Evolutionary conservation across 2,888 invertebrate genomes (phyloP).

Genomic region (Cantharis rufa): DNA sequence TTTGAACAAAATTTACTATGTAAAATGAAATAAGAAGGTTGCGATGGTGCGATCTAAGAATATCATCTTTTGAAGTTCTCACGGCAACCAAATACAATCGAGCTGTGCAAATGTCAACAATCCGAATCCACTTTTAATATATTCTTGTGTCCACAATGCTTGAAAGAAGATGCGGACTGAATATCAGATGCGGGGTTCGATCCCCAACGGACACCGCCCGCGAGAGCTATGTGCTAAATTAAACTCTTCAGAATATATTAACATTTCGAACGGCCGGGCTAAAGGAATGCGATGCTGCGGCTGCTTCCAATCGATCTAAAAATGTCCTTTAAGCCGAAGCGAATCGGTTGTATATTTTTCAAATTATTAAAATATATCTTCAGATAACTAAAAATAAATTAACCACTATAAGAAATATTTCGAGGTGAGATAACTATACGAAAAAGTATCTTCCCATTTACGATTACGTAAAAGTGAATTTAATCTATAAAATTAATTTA

Average conservation of each 20-base stretch:
- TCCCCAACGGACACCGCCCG: slow-evolving; percentile 44
- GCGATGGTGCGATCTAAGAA: slow-evolving; percentile 10
- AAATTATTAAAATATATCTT: slow-evolving; percentile 16
- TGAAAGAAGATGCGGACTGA: slow-evolving; percentile 53
- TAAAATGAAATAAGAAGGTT: slow-evolving; percentile 10
- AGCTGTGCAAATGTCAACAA: slow-evolving; percentile 55
- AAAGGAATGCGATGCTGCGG: slow-evolving; percentile 40
- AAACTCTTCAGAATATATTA: slow-evolving; percentile 58
- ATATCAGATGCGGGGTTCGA: slow-evolving; percentile 50
- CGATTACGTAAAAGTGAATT: not conserved
- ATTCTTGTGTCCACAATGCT: slow-evolving; percentile 57
- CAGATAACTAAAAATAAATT: not conserved
- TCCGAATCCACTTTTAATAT: slow-evolving; percentile 57
- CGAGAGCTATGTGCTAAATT: slow-evolving; percentile 57
- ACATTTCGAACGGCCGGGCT: slow-evolving; percentile 53
- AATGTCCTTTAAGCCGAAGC: slow-evolving; percentile 38
- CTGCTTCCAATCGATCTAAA: slow-evolving; percentile 42
- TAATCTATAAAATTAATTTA: not conserved
- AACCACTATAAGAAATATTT: not conserved
- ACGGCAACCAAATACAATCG: slow-evolving; percentile 37
- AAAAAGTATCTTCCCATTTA: not conserved
- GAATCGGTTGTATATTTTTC: slow-evolving; percentile 21
- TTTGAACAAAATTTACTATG: not conserved
- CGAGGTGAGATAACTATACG: not conserved
- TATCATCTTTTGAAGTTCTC: slow-evolving; percentile 47